Base-by-base conservation (phyloP, 2,888 invertebrate genomes). In the Drepanosiphum platanoidis region DNA sequence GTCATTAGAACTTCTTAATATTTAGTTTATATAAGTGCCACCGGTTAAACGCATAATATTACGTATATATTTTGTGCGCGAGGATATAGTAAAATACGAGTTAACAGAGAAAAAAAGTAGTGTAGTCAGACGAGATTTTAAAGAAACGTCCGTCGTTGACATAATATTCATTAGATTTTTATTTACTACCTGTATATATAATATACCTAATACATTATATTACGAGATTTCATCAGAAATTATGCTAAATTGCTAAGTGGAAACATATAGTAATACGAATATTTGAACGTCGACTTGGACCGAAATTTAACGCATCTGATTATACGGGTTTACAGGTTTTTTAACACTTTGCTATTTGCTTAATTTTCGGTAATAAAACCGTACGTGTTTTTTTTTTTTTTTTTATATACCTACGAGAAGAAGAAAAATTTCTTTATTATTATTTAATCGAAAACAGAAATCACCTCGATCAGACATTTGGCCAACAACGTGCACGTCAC, bases 381-480 rank as follows among this genome's bases (percentile, higher is more conserved):
- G 46, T 32, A 30, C 3, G 18, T 74, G 32, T 46, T 18, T 2
- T 46, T 22, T 74, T 46, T 18, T 2, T 46, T 22, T 74, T 52
- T 18, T 46, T 15, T 46, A 15, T 52, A 52, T 22, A 39, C 9
- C 9, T n/a, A n/a, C n/a, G n/a, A n/a, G n/a, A 7, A 1, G n/a
- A 74, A n/a, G 22, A 22, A n/a, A 74, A 30, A 74, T 32, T 52
- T 74, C 30, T n/a, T n/a, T 52, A 46, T 39, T 52, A 52, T 13
- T 32, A 74, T 27, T 74, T 22, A 52, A 74, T 32, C 9, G 0
- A 72, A 32, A 22, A 15, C 15, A 34, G 32, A 74, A 78, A 7
- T 66, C 30, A 84, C 83, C 68, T 52, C 3, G 13, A 84, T 75
- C 11, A 34, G 75, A 66, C 74, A 84, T 68, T 84, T 84, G 9